Evolutionary conservation across 2,113 vertebrate species (phyloP), one percentile per base, ranked within the genome.

Genomic region (Xyliphius kryptos): DNA sequence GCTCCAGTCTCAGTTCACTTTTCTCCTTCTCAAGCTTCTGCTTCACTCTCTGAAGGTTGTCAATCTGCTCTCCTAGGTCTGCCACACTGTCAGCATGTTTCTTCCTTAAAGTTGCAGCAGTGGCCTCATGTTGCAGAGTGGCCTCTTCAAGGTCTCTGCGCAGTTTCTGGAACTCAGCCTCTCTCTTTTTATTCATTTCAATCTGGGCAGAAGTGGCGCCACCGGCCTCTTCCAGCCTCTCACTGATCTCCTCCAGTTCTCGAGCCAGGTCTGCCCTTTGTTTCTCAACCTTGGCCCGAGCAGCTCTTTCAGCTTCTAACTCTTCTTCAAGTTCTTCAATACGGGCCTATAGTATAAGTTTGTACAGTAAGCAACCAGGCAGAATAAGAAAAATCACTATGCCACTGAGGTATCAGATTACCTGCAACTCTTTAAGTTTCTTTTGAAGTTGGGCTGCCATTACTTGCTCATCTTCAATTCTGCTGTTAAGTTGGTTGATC

Each of bases 231-330:
- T 95, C 92, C 80, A 96, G 82, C 9, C 93, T 65, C 78, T 96
- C 92, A 0, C 92, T 92, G 82, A 93, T 87, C 83, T 96, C 93
- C 73, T 95, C 93, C 66, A 95, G 83, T 75, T 95, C 93, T 26
- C 92, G 81, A 1, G 90, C 59, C 40, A 92, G 76, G 38, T 92
- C 91, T 0, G 89, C 83, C 20, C 91, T 88, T 49, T 89, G 85
- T 73, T 93, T 93, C 82, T 92, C 90, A 71, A 87, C 85, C 62
- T 89, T 91, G 66, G 89, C 90, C 36, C 89, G 60, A 15, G 83
- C 84, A 0, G 86, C 79, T 38, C 89, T 77, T 65, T 91, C 90
- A 0, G 89, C 88, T 71, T 92, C 91, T 73, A 92, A 71, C 73
- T 91, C 91, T 49, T 92, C 91, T 63, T 92, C 91, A 63, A 92